Evolutionary conservation across 2,113 vertebrate genomes (phyloP).

Genomic region (Chascanopsetta lugubris): DNA sequence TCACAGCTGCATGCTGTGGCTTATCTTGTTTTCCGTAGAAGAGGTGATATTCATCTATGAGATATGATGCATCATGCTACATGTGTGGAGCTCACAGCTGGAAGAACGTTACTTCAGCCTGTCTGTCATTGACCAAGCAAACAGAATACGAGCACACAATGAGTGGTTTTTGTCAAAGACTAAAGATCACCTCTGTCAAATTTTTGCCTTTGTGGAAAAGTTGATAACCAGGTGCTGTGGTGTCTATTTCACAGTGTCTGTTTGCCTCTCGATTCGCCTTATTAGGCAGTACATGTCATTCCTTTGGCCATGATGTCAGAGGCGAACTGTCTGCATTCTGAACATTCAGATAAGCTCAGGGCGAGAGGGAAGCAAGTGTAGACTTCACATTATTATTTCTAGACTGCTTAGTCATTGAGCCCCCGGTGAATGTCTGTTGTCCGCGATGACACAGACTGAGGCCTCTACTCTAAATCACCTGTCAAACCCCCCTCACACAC

Average conservation of each 20-base stretch:
- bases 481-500: not conserved
- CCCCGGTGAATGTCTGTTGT: conserved; percentile 31
- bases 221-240: conserved; percentile 60
- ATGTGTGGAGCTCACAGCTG: not conserved
- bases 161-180: conserved; percentile 29
- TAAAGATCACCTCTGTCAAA: conserved; percentile 18
- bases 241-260: conserved; percentile 36
- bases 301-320: conserved; percentile 50
- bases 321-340: conserved; percentile 46
- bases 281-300: conserved; percentile 36
- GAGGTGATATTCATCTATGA: conserved; percentile 6
- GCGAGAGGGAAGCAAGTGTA: conserved; percentile 27
- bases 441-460: not conserved
- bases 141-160: conserved; percentile 10
- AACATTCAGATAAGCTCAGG: conserved; percentile 24
- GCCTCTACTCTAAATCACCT: conserved; percentile 22
- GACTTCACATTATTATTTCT: conserved; percentile 35
- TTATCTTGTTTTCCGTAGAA: conserved; percentile 22
- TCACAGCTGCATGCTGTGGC: conserved; percentile 41
- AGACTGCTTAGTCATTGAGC: conserved; percentile 59
- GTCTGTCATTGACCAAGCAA: conserved; percentile 9
- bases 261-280: conserved; percentile 20
- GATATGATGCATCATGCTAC: not conserved
- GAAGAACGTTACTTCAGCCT: not conserved
- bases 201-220: conserved; percentile 23